Percentiles rank a stretch among this genome's conserved stretches.
Conservation (phyloP, 2,888 invertebrate species). For the Keiferia lycopersicella region DNA sequence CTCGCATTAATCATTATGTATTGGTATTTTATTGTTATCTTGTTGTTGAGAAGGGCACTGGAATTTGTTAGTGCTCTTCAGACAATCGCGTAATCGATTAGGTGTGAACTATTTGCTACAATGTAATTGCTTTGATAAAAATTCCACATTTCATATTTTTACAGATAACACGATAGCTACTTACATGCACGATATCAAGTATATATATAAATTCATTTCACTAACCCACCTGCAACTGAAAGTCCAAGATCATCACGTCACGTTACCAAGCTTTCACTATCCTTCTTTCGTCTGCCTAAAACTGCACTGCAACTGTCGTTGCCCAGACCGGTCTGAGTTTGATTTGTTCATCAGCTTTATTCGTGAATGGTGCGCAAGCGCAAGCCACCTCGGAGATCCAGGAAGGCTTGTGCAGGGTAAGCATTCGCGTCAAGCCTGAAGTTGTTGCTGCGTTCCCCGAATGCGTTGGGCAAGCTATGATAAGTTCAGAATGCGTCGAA, state of each 20-base stretch:
- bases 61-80: conserved; percentile 28
- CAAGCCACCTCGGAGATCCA: conserved; percentile 40
- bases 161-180: background rate
- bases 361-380: background rate
- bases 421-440: conserved; percentile 61
- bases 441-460: conserved; percentile 50
- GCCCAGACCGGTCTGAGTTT: background rate
- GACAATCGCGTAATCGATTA: background rate
- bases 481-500: conserved; percentile 31
- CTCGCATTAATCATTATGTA: conserved; percentile 45
- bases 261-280: background rate
- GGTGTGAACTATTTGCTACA: background rate
- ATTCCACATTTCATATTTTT: background rate
- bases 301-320: background rate
- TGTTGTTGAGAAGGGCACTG: conserved; percentile 31
- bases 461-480: conserved; percentile 60
- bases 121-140: background rate
- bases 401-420: conserved; percentile 60
- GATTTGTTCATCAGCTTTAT: background rate
- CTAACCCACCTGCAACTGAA: background rate
- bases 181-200: background rate
- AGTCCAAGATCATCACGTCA: background rate
- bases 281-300: background rate
- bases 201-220: no score
- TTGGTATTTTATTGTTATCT: conserved; percentile 20